Evolutionary conservation across 2,888 invertebrate species (phyloP), one percentile per base, ranked within the genome.

Genomic region (Panorpa germanica): DNA sequence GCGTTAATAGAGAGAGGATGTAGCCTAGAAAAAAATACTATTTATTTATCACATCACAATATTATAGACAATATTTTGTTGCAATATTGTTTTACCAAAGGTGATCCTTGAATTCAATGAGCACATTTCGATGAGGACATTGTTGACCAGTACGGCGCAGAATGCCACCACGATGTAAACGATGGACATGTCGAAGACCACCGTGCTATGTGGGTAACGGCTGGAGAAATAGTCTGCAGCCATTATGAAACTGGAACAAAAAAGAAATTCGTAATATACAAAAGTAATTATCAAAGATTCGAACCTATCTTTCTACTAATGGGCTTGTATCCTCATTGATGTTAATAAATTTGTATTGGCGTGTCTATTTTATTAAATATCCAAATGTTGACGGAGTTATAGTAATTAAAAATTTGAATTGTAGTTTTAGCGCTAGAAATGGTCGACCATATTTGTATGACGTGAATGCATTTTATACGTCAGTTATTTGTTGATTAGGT

Each of bases 91-190:
- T 56, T 56, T 60, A 71, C 83, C 90, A 46, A 88, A 86, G 33
- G 77, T 75, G 29, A 90, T 86, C 40, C 90, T 69, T 13, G 77
- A 70, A 46, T 81, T 77, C 35, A 86, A 65, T 2, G 77, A 72
- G 36, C 86, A 68, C 28, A 80, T 61, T 43, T 88, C 83, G 8
- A 90, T 70, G 11, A 90, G 57, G 33, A 85, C 56, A 47, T 88
- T 90, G 53, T 86, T 90, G 31, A 73, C 65, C 37, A 85, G 57
- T 5, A 90, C 90, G 3, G 88, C 83, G 34, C 76, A 65, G 43
- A 88, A 83, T 16, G 88, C 86, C 38, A 82, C 76, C n/a, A 77
- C 65, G 39, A 90, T 86, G 53, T 90, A 90, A 22, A 86, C 81
- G 37, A 85, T 67, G 9, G 85, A 85, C 78, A 90, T 85, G 51